phyloP scores from a whole-genome alignment of 1,140 invertebrate species.

The Belonocnema kinseyi region DNA sequence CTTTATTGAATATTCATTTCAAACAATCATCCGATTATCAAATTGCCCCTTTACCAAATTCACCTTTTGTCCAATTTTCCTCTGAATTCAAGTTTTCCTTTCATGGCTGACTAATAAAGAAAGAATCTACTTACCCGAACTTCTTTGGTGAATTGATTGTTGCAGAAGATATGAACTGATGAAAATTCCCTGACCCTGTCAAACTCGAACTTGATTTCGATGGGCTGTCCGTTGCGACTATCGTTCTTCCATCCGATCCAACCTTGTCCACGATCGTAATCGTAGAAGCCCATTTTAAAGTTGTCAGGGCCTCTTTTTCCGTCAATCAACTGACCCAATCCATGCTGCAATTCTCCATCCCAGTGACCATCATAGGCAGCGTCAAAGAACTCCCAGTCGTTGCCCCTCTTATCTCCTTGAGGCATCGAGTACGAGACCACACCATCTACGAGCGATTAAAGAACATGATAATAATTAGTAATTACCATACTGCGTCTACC shows the following conservation, averaged over 20 bases:
- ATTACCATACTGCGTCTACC: slow-evolving; percentile 2
- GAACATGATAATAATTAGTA: slow-evolving; percentile 35
- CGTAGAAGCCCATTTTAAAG: slow-evolving; percentile 82
- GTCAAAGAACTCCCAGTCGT: slow-evolving; percentile 86
- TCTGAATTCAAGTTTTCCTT: too few species aligned
- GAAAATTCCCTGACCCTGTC: slow-evolving; percentile 90
- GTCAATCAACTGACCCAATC: slow-evolving; percentile 85
- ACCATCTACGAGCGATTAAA: slow-evolving; percentile 79
- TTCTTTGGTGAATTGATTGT: slow-evolving; percentile 87
- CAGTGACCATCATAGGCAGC: slow-evolving; percentile 87
- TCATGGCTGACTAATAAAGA: neutral
- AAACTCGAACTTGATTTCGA: slow-evolving; percentile 91
- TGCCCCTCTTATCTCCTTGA: slow-evolving; percentile 84
- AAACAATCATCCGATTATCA: too few species aligned
- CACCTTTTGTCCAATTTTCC: too few species aligned
- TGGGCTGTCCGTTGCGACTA: slow-evolving; percentile 78
- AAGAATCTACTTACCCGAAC: slow-evolving; percentile 78
- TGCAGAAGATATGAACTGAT: slow-evolving; percentile 86
- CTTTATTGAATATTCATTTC: too few species aligned
- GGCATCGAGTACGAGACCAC: slow-evolving; percentile 88
- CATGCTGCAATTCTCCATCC: slow-evolving; percentile 79
- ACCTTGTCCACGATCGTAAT: slow-evolving; percentile 79
- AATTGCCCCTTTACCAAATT: too few species aligned
- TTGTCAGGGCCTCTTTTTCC: slow-evolving; percentile 82
- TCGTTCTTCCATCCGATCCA: slow-evolving; percentile 97